A percentile compares a stretch with the other conserved stretches of the same genome.
Evolutionary conservation across 2,113 vertebrate genomes (phyloP).

Genomic region (Diglossa brunneiventris): DNA sequence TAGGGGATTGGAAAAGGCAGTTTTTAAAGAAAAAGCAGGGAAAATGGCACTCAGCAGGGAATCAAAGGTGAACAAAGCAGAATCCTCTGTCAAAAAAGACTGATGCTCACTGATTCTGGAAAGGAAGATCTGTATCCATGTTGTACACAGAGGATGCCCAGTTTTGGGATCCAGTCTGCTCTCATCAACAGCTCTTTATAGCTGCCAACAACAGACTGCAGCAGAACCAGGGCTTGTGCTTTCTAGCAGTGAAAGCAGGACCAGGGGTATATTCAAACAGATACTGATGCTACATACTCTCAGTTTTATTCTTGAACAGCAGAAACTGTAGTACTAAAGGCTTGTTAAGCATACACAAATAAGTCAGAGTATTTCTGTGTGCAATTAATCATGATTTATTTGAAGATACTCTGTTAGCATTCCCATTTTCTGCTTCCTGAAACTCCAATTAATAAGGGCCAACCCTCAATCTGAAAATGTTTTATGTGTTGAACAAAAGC

Average conservation of each 20-base stretch:
- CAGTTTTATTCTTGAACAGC: conserved; percentile 63
- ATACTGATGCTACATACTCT: conserved; percentile 42
- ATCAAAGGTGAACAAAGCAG: background rate
- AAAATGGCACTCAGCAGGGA: background rate
- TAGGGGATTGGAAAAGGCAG: background rate
- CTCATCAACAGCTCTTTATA: background rate
- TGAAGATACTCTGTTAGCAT: conserved; percentile 57
- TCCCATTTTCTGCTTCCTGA: conserved; percentile 64
- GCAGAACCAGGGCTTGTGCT: background rate
- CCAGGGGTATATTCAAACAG: conserved; percentile 48
- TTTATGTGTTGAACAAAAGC: background rate
- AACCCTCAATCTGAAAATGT: conserved; percentile 51
- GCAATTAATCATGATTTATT: conserved; percentile 71
- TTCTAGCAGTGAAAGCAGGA: background rate
- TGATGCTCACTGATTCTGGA: background rate
- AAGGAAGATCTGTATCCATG: background rate
- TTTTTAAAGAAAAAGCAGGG: background rate
- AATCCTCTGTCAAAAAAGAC: background rate
- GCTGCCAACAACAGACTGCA: background rate
- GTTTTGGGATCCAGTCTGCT: background rate
- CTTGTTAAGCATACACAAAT: conserved; percentile 60
- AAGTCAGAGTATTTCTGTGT: conserved; percentile 59
- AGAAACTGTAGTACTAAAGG: conserved; percentile 44
- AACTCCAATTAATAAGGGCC: conserved; percentile 59
- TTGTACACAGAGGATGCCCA: background rate